phyloP scores from a whole-genome alignment of 2,797 vertebrate genomes.

The Neolamprologus multifasciatus region DNA sequence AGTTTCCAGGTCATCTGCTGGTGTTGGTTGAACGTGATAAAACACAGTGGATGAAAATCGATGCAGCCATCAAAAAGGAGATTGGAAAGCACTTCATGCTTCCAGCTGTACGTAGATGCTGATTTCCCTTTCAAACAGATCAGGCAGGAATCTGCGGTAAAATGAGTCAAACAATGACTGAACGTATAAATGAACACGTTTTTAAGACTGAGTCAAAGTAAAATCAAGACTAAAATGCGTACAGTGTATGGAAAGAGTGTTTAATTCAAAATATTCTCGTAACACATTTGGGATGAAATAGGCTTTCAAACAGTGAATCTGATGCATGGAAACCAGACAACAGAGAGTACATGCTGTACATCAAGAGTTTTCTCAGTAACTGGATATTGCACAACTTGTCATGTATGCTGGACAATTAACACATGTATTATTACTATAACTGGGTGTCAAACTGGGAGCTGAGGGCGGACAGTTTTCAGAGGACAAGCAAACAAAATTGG shows the following conservation, averaged over 20 bases:
- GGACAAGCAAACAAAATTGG: constrained; percentile 11
- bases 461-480: not conserved
- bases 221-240: not conserved
- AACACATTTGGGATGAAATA: constrained; percentile 52
- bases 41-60: not conserved
- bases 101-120: not conserved
- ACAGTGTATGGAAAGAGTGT: constrained; percentile 57
- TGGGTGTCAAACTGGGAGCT: not conserved
- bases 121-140: not conserved
- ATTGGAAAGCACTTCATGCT: not conserved
- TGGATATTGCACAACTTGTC: constrained; percentile 49
- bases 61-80: not conserved
- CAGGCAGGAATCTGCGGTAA: not conserved
- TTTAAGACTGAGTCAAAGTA: not conserved
- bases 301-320: constrained; percentile 26
- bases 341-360: constrained; percentile 61
- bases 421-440: constrained; percentile 34
- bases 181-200: not conserved
- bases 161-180: not conserved
- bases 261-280: constrained; percentile 72
- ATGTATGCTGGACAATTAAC: constrained; percentile 25
- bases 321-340: constrained; percentile 47
- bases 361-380: constrained; percentile 32
- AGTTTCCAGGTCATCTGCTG: not conserved
- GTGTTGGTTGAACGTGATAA: not conserved